Conservation (phyloP, 2,797 vertebrate genomes). For the Acanthurus tractus region DNA sequence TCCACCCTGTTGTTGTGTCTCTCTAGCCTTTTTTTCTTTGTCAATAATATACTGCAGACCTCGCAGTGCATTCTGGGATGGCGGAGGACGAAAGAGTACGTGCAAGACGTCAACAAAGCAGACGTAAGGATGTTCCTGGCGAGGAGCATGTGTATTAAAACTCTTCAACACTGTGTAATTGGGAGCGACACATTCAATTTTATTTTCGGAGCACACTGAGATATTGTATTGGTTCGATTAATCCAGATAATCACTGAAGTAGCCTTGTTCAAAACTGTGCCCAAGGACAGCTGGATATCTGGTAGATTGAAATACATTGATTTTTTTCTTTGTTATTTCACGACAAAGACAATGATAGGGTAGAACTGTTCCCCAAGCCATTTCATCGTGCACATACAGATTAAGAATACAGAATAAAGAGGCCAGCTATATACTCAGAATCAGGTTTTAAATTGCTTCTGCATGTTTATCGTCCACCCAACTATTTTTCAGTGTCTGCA, state of each 20-base stretch:
- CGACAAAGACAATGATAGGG: neutral
- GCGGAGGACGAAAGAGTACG: constrained; percentile 47
- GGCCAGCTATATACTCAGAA: neutral
- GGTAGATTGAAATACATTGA: neutral
- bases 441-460: neutral
- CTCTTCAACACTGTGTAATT: neutral
- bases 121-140: constrained; percentile 33
- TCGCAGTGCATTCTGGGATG: constrained; percentile 84
- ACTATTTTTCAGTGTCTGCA: neutral
- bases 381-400: neutral
- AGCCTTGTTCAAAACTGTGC: neutral
- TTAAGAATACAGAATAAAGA: neutral
- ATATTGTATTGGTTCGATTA: neutral
- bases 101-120: constrained; percentile 70
- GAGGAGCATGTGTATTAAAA: constrained; percentile 28
- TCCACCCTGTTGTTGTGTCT: constrained; percentile 80
- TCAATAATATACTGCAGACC: constrained; percentile 82
- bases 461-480: neutral
- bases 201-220: no score
- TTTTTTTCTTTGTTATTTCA: constrained; percentile 1
- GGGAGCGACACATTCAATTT: no score
- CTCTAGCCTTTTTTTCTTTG: constrained; percentile 75
- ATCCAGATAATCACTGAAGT: neutral
- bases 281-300: neutral
- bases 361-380: neutral